Evolutionary conservation across 2,797 vertebrate species (phyloP).

Genomic region (Propithecus perrieri): DNA sequence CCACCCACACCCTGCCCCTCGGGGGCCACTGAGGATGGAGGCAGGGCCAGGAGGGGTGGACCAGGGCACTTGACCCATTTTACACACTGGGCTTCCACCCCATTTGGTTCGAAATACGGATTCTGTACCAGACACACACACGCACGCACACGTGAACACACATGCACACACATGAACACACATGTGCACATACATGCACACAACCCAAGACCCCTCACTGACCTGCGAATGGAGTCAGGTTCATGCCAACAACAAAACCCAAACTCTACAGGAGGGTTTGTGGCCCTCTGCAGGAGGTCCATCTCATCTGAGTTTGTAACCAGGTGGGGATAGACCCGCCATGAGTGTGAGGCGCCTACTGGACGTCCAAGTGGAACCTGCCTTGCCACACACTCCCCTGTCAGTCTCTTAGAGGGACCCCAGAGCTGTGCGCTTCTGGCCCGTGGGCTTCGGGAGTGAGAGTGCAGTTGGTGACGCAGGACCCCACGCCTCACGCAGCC

Average conservation of each 20-base stretch:
- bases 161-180: not conserved
- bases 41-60: not conserved
- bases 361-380: too few species aligned
- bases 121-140: not conserved
- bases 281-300: not conserved
- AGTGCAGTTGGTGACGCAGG: not conserved
- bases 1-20: not conserved
- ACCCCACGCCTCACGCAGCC: not conserved
- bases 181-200: not conserved
- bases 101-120: not conserved
- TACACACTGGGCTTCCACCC: not conserved
- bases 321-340: too few species aligned
- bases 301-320: not conserved
- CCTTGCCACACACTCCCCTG: fast-evolving
- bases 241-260: not conserved
- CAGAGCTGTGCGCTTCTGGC: not conserved
- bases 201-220: fast-evolving
- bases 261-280: not conserved
- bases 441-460: too few species aligned
- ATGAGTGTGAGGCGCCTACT: not conserved
- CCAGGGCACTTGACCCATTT: too few species aligned
- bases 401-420: too few species aligned
- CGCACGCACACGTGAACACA: too few species aligned
- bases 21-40: not conserved
- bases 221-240: not conserved